Conservation (phyloP, 2,888 invertebrate species). For the Andrena praecox region DNA sequence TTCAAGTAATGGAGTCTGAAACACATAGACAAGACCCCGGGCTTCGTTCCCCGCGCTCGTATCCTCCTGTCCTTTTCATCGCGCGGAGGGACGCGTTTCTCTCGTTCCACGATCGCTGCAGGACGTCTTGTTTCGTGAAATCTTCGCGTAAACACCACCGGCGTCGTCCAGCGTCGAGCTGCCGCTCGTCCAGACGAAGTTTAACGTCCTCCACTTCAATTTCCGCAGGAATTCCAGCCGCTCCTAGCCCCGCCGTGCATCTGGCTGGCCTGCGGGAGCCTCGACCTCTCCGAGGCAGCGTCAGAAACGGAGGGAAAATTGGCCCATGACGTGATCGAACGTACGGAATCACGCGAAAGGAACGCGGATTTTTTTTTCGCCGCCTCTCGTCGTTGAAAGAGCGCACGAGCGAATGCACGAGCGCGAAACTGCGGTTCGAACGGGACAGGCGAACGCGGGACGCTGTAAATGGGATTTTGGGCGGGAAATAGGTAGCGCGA, state of each 20-base stretch:
- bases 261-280: not conserved
- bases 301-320: conserved; percentile 1
- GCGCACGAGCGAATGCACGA: not conserved
- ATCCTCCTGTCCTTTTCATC: conserved; percentile 71
- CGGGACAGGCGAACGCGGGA: not conserved
- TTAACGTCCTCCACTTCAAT: conserved; percentile 32
- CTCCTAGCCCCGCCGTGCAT: not conserved
- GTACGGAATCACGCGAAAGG: not conserved
- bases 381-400: not conserved
- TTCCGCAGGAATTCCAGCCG: conserved; percentile 11
- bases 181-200: not conserved
- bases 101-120: not conserved
- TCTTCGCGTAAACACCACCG: conserved; percentile 7
- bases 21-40: conserved; percentile 51
- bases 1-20: conserved; percentile 83
- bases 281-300: not conserved
- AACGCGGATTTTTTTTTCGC: not conserved
- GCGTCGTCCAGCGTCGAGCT: not conserved
- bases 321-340: not conserved
- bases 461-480: conserved; percentile 39
- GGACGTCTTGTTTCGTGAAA: conserved; percentile 23
- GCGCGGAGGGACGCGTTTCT: conserved; percentile 12
- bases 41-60: not conserved
- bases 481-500: conserved; percentile 2
- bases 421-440: not conserved